Evolutionary conservation across 2,797 vertebrate genomes (phyloP), one percentile per base, ranked within the genome.

Genomic region (Pyrocephalus nanus): DNA sequence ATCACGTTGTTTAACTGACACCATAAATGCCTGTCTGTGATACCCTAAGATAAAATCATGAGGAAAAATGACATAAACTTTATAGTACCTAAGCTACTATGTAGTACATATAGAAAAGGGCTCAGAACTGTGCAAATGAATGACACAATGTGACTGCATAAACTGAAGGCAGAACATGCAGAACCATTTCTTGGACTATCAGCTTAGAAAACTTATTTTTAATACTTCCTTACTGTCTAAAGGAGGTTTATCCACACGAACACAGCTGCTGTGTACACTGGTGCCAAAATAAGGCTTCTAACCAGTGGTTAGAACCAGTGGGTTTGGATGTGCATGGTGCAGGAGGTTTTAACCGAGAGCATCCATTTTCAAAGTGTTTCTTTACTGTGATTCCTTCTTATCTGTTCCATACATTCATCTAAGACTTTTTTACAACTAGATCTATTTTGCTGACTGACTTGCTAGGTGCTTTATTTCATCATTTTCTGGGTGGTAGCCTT

Each of bases 401-500:
- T 75, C 54, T 69, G 18, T 88, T 81, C 6, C 19, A 6, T 9
- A 1, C 47, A 40, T 67, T 66, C 12, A 26, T 57, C 6, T 71
- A 21, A 43, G 15, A 12, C 21, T 64, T 53, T 76, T 42, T 64
- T 61, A 48, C 4, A 1, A 3, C 29, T 57, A 77, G 15, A 14
- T 80, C 78, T 83, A 18, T 65, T 93, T 83, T 92, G 4, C 55
- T 85, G n/a, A 38, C 36, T 69, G 9, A 38, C 34, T 45, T 17
- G 42, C n/a, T 60, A 6, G 15, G 23, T 87, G 42, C 0, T 1
- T 21, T 75, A 69, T 40, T 66, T 19, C 3, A 3, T 64, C 0
- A 1, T 69, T 78, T 89, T 76, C 51, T 91, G 36, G 18, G 17
- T 21, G 23, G 16, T 78, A 60, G 36, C 26, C 85, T 88, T 87